Conservation (phyloP, 2,797 vertebrate genomes). For the Arrhamphus sclerolepis region DNA sequence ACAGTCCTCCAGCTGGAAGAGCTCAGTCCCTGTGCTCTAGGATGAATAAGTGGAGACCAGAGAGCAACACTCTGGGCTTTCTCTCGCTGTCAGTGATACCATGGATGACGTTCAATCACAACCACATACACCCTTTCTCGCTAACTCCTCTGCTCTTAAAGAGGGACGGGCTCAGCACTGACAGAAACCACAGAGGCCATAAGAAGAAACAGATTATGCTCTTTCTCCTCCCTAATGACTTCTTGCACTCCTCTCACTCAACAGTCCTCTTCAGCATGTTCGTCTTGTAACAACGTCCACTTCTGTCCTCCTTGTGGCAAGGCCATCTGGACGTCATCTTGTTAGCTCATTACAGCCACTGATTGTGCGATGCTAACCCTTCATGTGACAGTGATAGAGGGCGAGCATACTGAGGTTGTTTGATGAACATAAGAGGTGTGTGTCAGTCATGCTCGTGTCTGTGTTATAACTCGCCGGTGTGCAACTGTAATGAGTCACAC, state of each 20-base stretch:
- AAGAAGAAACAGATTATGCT: conserved; percentile 78
- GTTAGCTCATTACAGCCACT: conserved; percentile 67
- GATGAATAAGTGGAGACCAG: conserved; percentile 71
- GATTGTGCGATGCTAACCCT: conserved; percentile 60
- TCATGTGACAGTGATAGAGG: conserved; percentile 74
- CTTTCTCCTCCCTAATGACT: conserved; percentile 76
- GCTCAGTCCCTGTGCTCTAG: conserved; percentile 56
- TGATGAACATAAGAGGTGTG: conserved; percentile 56
- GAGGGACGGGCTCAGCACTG: conserved; percentile 62
- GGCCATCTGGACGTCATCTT: conserved; percentile 79
- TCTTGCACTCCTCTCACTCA: conserved; percentile 69
- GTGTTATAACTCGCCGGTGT: conserved; percentile 52
- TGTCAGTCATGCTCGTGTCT: conserved; percentile 28
- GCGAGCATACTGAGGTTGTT: conserved; percentile 64
- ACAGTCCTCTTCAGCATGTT: conserved; percentile 61
- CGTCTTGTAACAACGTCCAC: conserved; percentile 56
- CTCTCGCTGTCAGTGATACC: conserved; percentile 76
- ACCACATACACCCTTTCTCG: conserved; percentile 59
- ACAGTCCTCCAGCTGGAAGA: conserved; percentile 67
- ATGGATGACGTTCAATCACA: conserved; percentile 73
- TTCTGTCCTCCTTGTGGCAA: conserved; percentile 64
- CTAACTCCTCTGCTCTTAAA: conserved; percentile 68
- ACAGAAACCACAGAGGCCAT: conserved; percentile 72
- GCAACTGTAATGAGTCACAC: conserved; percentile 76
- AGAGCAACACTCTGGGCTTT: conserved; percentile 73